Evolutionary conservation across 2,888 invertebrate species (phyloP).

Genomic region (Hydriomena furcata): DNA sequence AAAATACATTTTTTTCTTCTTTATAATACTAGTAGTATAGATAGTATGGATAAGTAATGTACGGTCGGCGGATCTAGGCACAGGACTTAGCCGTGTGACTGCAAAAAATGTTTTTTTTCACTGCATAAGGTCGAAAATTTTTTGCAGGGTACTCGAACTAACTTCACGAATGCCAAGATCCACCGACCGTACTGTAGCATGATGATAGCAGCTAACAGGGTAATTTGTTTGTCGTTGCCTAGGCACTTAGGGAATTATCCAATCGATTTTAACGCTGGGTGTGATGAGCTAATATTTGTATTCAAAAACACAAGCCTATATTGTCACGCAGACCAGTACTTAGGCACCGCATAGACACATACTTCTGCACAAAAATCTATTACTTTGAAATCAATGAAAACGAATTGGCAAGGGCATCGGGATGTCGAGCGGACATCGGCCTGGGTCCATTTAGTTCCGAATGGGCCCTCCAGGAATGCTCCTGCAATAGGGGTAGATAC

Average conservation of each 20-base stretch:
- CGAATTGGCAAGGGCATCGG: constrained; percentile 58
- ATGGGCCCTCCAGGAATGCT: constrained; percentile 2
- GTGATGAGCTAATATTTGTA: not conserved
- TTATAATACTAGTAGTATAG: too few relatives aligned
- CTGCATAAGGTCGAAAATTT: too few relatives aligned
- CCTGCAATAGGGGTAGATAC: constrained; percentile 4
- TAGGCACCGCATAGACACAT: constrained; percentile 5
- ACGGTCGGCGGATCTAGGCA: too few relatives aligned
- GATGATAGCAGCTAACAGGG: not conserved
- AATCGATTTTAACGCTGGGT: not conserved
- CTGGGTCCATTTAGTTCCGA: constrained; percentile 57
- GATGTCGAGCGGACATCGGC: constrained; percentile 47
- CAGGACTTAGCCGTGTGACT: too few relatives aligned
- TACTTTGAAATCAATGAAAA: constrained; percentile 53
- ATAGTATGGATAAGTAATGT: too few relatives aligned
- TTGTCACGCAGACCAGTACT: too few relatives aligned
- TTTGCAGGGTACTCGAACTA: too few relatives aligned
- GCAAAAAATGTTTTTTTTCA: too few relatives aligned
- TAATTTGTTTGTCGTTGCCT: constrained; percentile 3
- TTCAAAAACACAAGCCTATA: not conserved
- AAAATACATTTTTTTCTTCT: too few relatives aligned
- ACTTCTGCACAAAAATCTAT: constrained; percentile 17
- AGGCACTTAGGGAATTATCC: constrained; percentile 5
- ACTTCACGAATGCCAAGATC: too few relatives aligned
- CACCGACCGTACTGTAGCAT: not conserved